phyloP scores from a whole-genome alignment of 2,113 vertebrate species.

The Pterocles gutturalis region DNA sequence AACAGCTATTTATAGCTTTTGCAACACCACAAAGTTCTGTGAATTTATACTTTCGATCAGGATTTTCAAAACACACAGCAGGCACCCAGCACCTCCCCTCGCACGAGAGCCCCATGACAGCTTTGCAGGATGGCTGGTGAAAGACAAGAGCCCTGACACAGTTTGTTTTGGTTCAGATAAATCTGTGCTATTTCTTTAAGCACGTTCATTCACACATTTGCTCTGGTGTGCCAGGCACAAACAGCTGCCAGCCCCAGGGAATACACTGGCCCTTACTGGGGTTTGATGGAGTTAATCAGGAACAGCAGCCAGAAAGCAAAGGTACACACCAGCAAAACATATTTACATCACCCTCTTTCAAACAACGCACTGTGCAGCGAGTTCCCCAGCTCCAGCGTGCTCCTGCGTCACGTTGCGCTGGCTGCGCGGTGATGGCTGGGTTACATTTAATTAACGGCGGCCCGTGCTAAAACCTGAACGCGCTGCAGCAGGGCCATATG shows the following conservation, averaged over 20 bases:
- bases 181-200: accelerated
- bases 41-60: neutral
- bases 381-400: neutral
- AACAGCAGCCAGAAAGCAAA: neutral
- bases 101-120: accelerated
- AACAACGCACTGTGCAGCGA: accelerated
- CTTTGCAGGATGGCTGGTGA: neutral
- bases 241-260: neutral
- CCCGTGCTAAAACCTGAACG: neutral
- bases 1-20: neutral
- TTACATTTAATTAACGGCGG: neutral
- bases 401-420: neutral
- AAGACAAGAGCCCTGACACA: neutral
- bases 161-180: neutral
- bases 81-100: neutral
- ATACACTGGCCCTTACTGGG: accelerated
- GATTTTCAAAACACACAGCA: neutral
- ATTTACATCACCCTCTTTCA: neutral
- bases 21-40: neutral
- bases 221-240: neutral
- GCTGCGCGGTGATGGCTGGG: neutral
- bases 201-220: accelerated
- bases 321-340: neutral
- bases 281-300: neutral
- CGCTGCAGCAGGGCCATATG: neutral